A percentile compares a stretch with the other conserved stretches of the same genome.
phyloP scores from a whole-genome alignment of 2,797 vertebrate species.

The Pangasius macronema region DNA sequence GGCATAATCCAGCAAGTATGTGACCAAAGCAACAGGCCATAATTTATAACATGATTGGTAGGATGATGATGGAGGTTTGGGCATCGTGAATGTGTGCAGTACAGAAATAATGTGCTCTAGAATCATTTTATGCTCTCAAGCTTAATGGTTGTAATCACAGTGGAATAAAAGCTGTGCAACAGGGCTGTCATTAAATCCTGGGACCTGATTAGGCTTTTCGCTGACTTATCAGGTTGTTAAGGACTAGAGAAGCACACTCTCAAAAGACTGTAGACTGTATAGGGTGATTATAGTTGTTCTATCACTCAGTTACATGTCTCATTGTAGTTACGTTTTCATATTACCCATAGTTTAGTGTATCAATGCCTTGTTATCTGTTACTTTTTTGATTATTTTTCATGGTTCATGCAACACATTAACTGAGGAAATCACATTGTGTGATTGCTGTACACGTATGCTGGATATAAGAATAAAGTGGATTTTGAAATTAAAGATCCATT shows the following conservation, averaged over 20 bases:
- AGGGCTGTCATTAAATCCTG: slow-evolving; percentile 34
- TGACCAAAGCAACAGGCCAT: background rate
- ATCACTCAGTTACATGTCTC: background rate
- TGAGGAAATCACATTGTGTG: background rate
- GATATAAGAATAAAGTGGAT: background rate
- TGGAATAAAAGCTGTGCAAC: slow-evolving; percentile 35
- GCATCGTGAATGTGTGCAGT: background rate
- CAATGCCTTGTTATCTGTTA: background rate
- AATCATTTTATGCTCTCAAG: slow-evolving; percentile 11
- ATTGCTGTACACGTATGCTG: background rate
- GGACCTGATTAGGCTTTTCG: slow-evolving; percentile 22
- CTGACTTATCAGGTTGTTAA: slow-evolving; percentile 5
- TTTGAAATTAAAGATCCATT: background rate
- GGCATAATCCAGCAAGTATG: slow-evolving; percentile 1
- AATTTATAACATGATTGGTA: background rate
- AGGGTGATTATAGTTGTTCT: background rate
- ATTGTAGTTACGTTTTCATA: background rate
- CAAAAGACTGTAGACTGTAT: background rate
- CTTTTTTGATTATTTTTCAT: background rate
- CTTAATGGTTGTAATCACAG: background rate
- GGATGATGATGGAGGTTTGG: background rate
- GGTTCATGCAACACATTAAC: background rate
- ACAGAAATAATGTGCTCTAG: background rate
- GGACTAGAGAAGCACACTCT: background rate
- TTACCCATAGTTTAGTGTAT: background rate